Conservation (phyloP, 2,888 invertebrate genomes). For the Ophion costatus region DNA sequence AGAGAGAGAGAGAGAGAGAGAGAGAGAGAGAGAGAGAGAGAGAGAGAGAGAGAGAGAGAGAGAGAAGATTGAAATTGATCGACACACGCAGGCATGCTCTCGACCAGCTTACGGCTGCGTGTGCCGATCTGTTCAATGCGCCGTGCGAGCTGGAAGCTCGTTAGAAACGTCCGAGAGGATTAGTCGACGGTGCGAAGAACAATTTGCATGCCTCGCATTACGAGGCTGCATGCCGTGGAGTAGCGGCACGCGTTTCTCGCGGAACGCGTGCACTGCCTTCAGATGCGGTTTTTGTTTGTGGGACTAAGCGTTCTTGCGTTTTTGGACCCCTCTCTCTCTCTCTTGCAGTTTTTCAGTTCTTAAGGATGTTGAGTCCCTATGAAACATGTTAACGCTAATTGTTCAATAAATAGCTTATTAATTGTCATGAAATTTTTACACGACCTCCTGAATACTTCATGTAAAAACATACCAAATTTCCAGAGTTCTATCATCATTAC, state of each 20-base stretch:
- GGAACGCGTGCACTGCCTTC: background rate
- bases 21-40: conserved; percentile 6
- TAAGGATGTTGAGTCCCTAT: no score
- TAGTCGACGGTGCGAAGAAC: conserved; percentile 74
- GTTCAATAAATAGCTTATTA: no score
- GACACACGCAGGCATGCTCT: conserved; percentile 43
- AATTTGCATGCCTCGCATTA: conserved; percentile 74
- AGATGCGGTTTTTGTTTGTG: no score
- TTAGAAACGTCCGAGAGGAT: conserved; percentile 73
- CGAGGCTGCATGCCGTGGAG: conserved; percentile 66
- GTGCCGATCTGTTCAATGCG: conserved; percentile 67
- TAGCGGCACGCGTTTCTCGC: conserved; percentile 53
- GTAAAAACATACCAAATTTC: no score
- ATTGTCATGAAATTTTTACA: no score
- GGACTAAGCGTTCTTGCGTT: no score
- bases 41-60: background rate
- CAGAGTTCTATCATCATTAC: no score
- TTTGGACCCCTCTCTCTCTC: no score
- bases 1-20: no score
- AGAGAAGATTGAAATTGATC: conserved; percentile 36
- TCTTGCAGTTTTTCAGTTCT: no score
- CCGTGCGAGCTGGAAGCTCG: conserved; percentile 67
- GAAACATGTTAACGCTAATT: no score
- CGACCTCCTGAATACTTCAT: no score
- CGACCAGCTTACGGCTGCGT: conserved; percentile 6